Evolutionary conservation across 2,797 vertebrate genomes (phyloP).

Genomic region (Leucoraja ocellata): DNA sequence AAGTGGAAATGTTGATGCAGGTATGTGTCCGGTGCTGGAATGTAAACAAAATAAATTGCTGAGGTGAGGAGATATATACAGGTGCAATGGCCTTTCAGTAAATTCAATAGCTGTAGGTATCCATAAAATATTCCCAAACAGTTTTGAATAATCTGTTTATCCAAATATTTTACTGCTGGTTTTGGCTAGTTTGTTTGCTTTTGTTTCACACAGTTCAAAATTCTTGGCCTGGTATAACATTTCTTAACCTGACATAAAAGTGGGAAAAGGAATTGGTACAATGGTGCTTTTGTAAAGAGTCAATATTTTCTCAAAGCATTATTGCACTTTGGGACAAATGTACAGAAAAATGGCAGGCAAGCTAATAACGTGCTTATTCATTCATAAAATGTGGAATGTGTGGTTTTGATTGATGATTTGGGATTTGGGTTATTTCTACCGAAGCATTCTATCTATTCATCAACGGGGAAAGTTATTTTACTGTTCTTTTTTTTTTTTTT

Average conservation of each 20-base stretch:
- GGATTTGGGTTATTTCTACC: background rate
- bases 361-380: background rate
- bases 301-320: background rate
- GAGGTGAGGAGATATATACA: background rate
- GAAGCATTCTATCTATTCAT: too few species aligned
- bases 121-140: background rate
- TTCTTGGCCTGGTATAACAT: background rate
- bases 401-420: background rate
- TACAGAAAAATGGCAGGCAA: background rate
- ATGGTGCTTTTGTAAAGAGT: background rate
- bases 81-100: background rate
- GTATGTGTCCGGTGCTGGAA: background rate
- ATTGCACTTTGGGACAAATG: background rate
- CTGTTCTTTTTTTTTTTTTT: too few species aligned
- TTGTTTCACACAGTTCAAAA: constrained; percentile 1
- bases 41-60: background rate
- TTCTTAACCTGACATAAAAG: background rate
- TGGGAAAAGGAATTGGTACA: background rate
- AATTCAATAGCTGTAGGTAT: background rate
- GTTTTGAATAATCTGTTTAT: background rate
- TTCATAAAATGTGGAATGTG: background rate
- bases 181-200: constrained; percentile 9
- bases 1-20: background rate
- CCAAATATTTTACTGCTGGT: background rate
- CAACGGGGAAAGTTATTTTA: background rate